Evolutionary conservation across 2,113 vertebrate genomes (phyloP).

Genomic region (Erythrolamprus reginae): DNA sequence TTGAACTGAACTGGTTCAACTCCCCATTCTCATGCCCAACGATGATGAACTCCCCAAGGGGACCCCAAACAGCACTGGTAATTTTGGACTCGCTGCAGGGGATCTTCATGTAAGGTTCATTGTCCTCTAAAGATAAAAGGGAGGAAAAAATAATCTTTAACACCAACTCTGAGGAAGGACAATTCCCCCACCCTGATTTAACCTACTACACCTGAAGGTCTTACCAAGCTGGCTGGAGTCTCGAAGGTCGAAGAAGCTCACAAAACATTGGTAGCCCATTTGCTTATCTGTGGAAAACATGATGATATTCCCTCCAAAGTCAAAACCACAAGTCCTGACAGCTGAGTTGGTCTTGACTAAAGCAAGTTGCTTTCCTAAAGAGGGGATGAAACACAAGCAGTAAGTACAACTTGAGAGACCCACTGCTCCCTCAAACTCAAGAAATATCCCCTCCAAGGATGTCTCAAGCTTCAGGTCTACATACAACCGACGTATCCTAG

Average conservation of each 20-base stretch:
- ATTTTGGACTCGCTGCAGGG: conserved; percentile 92
- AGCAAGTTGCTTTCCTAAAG: conserved; percentile 88
- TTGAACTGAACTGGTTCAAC: conserved; percentile 92
- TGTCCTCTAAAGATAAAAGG: conserved; percentile 74
- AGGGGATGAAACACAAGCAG: neutral
- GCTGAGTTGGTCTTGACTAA: conserved; percentile 92
- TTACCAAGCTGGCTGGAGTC: conserved; percentile 89
- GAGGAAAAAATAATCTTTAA: neutral
- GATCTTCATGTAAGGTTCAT: conserved; percentile 89
- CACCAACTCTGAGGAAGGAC: neutral
- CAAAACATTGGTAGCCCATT: conserved; percentile 97
- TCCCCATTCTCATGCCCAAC: conserved; percentile 92
- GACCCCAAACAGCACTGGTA: conserved; percentile 96
- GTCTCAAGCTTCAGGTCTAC: neutral
- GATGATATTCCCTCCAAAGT: conserved; percentile 98
- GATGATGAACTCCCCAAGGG: conserved; percentile 90
- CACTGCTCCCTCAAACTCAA: neutral
- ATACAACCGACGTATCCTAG: neutral
- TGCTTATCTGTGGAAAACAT: conserved; percentile 99
- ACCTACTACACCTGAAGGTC: neutral
- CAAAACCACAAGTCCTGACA: conserved; percentile 92
- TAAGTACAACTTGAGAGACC: neutral
- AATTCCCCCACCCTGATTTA: rapidly evolving
- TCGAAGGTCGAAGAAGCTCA: conserved; percentile 90
- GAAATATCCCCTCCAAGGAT: neutral